phyloP scores from a whole-genome alignment of 2,888 invertebrate genomes.

The Dryocosmus kuriphilus region DNA sequence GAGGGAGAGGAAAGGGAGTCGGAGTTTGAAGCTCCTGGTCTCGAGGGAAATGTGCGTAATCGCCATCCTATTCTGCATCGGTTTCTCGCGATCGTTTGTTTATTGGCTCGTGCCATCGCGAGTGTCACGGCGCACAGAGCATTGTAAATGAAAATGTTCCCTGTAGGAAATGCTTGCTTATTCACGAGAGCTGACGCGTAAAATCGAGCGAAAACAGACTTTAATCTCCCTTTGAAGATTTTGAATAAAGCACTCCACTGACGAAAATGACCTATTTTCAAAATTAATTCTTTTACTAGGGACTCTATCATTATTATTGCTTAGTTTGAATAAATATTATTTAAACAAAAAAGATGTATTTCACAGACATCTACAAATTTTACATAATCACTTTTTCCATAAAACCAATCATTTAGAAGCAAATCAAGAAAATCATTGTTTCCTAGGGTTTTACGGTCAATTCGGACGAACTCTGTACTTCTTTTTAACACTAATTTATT shows the following conservation, averaged over 20 bases:
- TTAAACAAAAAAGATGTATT: no score
- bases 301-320: no score
- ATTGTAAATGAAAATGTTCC: conserved; percentile 37
- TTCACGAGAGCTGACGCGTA: conserved; percentile 14
- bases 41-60: conserved; percentile 76
- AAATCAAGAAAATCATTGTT: no score
- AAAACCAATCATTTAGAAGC: no score
- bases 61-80: conserved; percentile 69
- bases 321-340: no score
- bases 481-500: no score
- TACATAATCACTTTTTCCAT: no score
- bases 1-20: conserved; percentile 33
- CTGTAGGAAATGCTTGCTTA: conserved; percentile 10
- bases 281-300: background rate
- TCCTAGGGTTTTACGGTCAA: no score
- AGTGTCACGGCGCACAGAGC: conserved; percentile 53
- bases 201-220: conserved; percentile 20
- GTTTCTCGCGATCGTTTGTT: conserved; percentile 65
- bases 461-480: no score
- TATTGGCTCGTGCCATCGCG: conserved; percentile 54
- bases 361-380: no score
- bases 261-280: background rate
- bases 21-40: conserved; percentile 64
- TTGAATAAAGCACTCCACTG: conserved; percentile 36
- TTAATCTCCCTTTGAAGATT: background rate